Conservation (phyloP, 2,888 invertebrate genomes). For the Galerucella nymphaeae region DNA sequence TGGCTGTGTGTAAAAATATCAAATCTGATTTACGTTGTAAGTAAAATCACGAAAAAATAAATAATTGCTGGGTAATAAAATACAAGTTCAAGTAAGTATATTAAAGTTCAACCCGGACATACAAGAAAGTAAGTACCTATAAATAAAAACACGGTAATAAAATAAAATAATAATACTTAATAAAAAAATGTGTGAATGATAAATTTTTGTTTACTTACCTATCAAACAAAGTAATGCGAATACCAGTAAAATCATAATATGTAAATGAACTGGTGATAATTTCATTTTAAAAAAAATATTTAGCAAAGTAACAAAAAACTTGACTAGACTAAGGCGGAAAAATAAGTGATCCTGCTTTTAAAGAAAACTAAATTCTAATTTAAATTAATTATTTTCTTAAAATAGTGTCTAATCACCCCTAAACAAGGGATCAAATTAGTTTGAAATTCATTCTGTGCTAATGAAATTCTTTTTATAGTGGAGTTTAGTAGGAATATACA, state of each 20-base stretch:
- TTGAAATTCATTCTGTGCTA: neutral
- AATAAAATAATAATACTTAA: too few relatives aligned
- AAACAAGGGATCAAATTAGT: neutral
- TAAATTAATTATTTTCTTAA: neutral
- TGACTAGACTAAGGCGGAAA: neutral
- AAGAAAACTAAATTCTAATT: neutral
- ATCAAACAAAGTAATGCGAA: neutral
- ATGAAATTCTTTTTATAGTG: neutral
- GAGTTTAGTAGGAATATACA: neutral
- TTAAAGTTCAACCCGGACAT: too few relatives aligned
- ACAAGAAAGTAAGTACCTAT: too few relatives aligned
- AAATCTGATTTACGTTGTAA: too few relatives aligned
- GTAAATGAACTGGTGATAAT: neutral
- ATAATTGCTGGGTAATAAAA: too few relatives aligned
- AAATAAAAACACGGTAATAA: too few relatives aligned
- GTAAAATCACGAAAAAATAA: too few relatives aligned
- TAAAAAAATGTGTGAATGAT: too few relatives aligned
- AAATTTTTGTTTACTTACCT: neutral
- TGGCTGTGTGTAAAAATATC: too few relatives aligned
- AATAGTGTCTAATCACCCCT: slow-evolving; percentile 1
- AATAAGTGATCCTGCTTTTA: neutral
- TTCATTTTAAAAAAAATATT: slow-evolving; percentile 7
- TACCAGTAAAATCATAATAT: neutral
- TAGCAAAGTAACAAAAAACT: slow-evolving; percentile 1
- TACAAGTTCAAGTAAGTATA: too few relatives aligned